Evolutionary conservation across 1,140 invertebrate species (phyloP), one percentile per base, ranked within the genome.

Genomic region (Cryptotermes secundus): DNA sequence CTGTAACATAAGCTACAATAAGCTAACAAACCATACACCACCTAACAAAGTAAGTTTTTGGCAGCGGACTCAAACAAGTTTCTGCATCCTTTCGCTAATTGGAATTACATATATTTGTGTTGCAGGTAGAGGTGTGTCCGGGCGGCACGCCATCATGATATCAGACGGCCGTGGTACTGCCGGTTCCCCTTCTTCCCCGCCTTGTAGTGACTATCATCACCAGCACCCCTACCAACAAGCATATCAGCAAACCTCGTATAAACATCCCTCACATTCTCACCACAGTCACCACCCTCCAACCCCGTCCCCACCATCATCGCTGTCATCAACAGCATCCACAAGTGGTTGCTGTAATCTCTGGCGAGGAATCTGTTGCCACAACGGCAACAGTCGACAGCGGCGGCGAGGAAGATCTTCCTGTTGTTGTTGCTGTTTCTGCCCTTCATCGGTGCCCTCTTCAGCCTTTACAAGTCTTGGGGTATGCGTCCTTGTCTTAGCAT

Each of bases 401-500:
- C 53, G 82, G 72, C 49, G 38, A 34, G 26, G 35, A 79, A 89
- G 89, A 86, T 89, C 88, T 88, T 85, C 89, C 87, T 86, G 89
- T 88, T n/a, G 86, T 88, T 12, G 89, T 88, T 16, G 88, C 87
- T 16, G 86, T 85, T 88, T 91, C 88, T 90, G 92, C 88, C 87
- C 91, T 87, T 86, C 90, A 87, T 88, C 90, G 87, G 85, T 89
- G 87, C 88, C 91, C 87, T 26, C 88, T 88, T 83, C 35, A 19
- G 88, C 90, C 84, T 53, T 92, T 86, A 91, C 91, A 0, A 90
- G 91, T 87, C 89, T 94, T 7, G 97, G 96, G 45, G 93, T 98
- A 36, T 96, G 96, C 88, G 93, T 94, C 84, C 93, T 98, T 82
- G 96, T 99, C 2, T 91, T 99, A 45, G 94, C 94, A 3, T 99